A percentile compares a stretch with the other conserved stretches of the same genome.
These are phyloP conservation scores for Dicentrarchus labrax DNA, from an alignment of 2,113 vertebrate species.

Conservation along the genomic window DNA sequence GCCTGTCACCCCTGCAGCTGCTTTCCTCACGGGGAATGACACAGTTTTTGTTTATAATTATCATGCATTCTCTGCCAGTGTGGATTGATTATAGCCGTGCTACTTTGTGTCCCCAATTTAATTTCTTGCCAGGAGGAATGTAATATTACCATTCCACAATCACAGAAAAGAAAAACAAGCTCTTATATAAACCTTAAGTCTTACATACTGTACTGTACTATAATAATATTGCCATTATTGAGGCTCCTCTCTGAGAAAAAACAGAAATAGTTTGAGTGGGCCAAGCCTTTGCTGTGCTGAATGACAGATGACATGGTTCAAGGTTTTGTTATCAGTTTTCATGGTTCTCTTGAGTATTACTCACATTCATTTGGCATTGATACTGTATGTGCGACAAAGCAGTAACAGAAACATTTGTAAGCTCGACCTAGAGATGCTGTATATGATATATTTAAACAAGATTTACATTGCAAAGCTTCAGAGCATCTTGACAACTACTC, in stretches of 20 bases:
- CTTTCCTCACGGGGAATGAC: constrained; percentile 71
- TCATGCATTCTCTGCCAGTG: constrained; percentile 65
- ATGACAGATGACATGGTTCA: constrained; percentile 61
- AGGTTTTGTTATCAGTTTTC: constrained; percentile 57
- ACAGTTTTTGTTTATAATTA: constrained; percentile 79
- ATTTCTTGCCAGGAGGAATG: constrained; percentile 62
- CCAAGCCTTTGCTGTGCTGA: constrained; percentile 36
- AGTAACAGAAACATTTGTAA: constrained; percentile 54
- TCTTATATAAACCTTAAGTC: constrained; percentile 51
- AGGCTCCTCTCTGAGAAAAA: constrained; percentile 48
- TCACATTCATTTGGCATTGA: constrained; percentile 55
- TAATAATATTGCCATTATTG: constrained; percentile 56
- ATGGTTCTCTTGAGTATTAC: constrained; percentile 51
- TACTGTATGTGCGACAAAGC: constrained; percentile 27
- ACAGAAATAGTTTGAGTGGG: constrained; percentile 65
- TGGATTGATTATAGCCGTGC: constrained; percentile 71
- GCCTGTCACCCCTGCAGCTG: constrained; percentile 73
- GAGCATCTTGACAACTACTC: constrained; percentile 20
- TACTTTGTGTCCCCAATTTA: constrained; percentile 66
- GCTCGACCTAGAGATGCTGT: constrained; percentile 18
- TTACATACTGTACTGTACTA: constrained; percentile 32
- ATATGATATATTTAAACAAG: constrained; percentile 57
- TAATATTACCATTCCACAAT: constrained; percentile 31
- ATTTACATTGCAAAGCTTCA: neutral
- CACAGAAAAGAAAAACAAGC: constrained; percentile 42